Evolutionary conservation across 2,113 vertebrate species (phyloP).

Genomic region (Phaethornis superciliosus): DNA sequence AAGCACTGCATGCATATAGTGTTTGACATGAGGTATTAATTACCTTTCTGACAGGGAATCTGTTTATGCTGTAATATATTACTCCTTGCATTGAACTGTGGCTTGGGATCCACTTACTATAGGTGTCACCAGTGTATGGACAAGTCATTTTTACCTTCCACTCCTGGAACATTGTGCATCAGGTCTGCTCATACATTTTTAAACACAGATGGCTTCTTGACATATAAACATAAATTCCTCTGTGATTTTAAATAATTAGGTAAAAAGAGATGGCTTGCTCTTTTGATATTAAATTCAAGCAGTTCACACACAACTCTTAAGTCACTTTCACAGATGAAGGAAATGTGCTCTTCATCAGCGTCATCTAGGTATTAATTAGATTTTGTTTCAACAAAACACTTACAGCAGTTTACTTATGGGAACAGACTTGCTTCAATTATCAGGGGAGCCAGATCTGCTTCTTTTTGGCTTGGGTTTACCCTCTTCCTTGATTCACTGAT

Average conservation of each 20-base stretch:
- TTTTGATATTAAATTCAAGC: slow-evolving; percentile 67
- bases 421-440: neutral
- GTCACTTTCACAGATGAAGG: slow-evolving; percentile 76
- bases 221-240: slow-evolving; percentile 38
- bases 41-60: slow-evolving; percentile 13
- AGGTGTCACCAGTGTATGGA: neutral
- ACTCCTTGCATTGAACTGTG: neutral
- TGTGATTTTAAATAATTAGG: slow-evolving; percentile 74
- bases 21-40: slow-evolving; percentile 21
- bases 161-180: neutral
- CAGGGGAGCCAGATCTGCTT: neutral
- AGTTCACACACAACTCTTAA: slow-evolving; percentile 69
- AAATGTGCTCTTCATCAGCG: slow-evolving; percentile 55
- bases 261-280: slow-evolving; percentile 71
- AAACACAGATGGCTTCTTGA: slow-evolving; percentile 76
- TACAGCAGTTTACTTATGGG: slow-evolving; percentile 30
- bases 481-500: slow-evolving; percentile 42
- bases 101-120: neutral
- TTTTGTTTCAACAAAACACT: slow-evolving; percentile 53
- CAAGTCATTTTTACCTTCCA: neutral
- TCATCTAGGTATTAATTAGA: slow-evolving; percentile 66
- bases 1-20: neutral
- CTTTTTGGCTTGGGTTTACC: neutral
- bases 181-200: slow-evolving; percentile 53
- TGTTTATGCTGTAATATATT: neutral